Evolutionary conservation across 1,140 invertebrate genomes (phyloP), one percentile per base, ranked within the genome.

Genomic region (Homalodisca vitripennis): DNA sequence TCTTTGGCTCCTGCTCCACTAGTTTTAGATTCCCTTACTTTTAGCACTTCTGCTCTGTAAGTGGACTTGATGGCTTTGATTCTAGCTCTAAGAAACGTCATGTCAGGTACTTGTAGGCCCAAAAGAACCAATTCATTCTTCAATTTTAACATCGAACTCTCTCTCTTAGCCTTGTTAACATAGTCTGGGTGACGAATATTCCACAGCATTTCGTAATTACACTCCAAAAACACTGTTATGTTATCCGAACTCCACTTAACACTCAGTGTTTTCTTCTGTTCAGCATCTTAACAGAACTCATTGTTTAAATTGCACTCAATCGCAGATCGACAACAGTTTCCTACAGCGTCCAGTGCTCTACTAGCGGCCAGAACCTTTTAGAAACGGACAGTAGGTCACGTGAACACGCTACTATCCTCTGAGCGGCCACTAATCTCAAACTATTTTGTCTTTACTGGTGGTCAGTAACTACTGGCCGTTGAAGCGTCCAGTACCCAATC

Each of bases 1-100:
- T 57, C 66, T 17, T 68, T 26, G 48, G 69, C 20, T 2, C 46
- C 46, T 29, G 46, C 66, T 31, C 68, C 41, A 46, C 62, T 51
- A 22, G 27, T 22, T 30, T 24, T 3, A 14, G 64, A 47, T 46
- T 24, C 46, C 27, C 17, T 55, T 22, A 53, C 22, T 31, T 48
- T 24, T 12, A 70, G 46, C 26, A 47, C 34, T 31, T 68, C 47
- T 51, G 13, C 26, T 34, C 32, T 31, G 30, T 69, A 51, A 31
- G 60, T 63, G 55, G 17, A 32, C 20, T 34, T 24, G 10, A 70
- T 26, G 31, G 14, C n/a, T 13, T 41, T 41, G 17, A 70, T 57
- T 22, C 27, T 30, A 24, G 51, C 51, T 55, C 24, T 55, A 6
- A 55, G 24, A 22, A 55, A 55, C 17, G 6, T 17, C 6, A 41